These are phyloP conservation scores for Danaus melanippus DNA, from an alignment of 1,140 invertebrate genomes.

Conservation along the genomic window DNA sequence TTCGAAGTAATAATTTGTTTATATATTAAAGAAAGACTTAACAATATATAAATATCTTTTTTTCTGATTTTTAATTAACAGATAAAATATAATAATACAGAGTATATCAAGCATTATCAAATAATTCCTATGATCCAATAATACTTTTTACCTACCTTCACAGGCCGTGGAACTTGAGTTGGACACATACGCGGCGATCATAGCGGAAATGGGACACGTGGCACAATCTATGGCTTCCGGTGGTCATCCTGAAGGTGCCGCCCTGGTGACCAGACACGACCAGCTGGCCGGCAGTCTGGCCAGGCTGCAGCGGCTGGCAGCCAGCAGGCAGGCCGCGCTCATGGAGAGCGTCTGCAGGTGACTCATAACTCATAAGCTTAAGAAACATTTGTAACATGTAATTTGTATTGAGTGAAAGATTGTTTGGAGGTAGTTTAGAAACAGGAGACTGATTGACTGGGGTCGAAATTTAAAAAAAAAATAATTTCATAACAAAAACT, in stretches of 20 bases:
- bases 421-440: too few species aligned
- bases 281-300: conserved; percentile 70
- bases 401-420: too few species aligned
- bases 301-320: conserved; percentile 76
- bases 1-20: too few species aligned
- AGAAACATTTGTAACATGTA: too few species aligned
- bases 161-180: conserved; percentile 92
- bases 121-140: too few species aligned
- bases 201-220: conserved; percentile 92
- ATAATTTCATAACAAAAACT: background rate
- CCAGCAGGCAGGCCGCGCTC: conserved; percentile 84
- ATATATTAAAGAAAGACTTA: too few species aligned
- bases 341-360: conserved; percentile 89
- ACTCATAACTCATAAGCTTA: too few species aligned
- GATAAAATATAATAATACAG: too few species aligned
- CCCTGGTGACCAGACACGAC: conserved; percentile 79
- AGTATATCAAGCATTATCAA: too few species aligned
- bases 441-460: too few species aligned
- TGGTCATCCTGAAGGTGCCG: conserved; percentile 86
- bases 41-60: too few species aligned
- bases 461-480: background rate
- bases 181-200: conserved; percentile 93
- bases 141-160: background rate
- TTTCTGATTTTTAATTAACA: too few species aligned
- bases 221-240: conserved; percentile 84